Base-by-base conservation (phyloP, 2,888 invertebrate genomes). In the Notodonta dromedarius region DNA sequence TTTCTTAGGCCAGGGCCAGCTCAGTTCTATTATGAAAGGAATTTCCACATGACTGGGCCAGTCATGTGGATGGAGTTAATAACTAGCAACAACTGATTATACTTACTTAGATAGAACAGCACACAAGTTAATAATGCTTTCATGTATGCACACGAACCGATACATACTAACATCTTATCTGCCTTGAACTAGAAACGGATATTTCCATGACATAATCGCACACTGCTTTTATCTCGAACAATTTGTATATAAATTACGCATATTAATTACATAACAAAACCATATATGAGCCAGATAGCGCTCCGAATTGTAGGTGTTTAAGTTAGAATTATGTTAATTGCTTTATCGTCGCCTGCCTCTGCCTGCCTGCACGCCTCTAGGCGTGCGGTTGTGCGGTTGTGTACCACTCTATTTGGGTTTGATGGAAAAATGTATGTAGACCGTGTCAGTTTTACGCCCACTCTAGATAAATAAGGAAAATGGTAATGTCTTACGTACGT, bases 161-260 rank as follows among this genome's bases (percentile, higher is more conserved):
- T 44, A 42, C 42, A n/a, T 52, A 13, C 44, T 63, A 73, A 66
- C 74, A 66, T 69, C 57, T 76, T 73, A 78, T 73, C 73, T 68
- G 69, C 80, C 78, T 82, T 82, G 80, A 80, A 75, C 79, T 75
- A 71, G 67, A 73, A 74, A 74, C 70, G 62, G 60, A 69, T 66
- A 67, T 77, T 75, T 76, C 78, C 73, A 76, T 78, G 75, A 78
- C 73, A 74, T 70, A 70, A 71, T 69, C 68, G 66, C 60, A 57
- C 53, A 54, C 57, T 66, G 56, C 55, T 71, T 71, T 68, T 72
- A 63, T 69, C 62, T 70, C 63, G 50, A 48, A 46, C 56, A 59
- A 57, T 73, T 60, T 72, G 69, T 73, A 65, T 72, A 70, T 71
- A 71, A 75, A 71, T 73, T 67, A 69, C 58, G 61, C 57, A 65